A percentile compares a stretch with the other conserved stretches of the same genome.
phyloP scores from a whole-genome alignment of 1,140 invertebrate species.

The Eupristina koningsbergeri region DNA sequence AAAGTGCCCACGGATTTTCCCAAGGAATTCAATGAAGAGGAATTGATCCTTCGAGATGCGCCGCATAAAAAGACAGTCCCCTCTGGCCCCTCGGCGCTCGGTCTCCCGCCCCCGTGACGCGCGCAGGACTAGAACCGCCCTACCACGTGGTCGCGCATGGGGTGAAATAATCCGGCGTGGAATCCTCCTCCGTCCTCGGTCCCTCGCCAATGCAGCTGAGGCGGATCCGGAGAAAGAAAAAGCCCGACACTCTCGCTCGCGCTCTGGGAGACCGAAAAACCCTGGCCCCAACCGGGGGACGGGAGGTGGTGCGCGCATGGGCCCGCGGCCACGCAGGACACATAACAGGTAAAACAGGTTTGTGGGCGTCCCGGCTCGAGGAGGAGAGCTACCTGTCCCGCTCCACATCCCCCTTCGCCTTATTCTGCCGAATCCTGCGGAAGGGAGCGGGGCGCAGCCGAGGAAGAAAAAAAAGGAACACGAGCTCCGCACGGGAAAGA shows the following conservation, averaged over 20 bases:
- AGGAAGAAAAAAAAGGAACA: slow-evolving; percentile 50
- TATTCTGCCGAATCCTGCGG: slow-evolving; percentile 50
- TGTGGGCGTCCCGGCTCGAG: slow-evolving; percentile 66
- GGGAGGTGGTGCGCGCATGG: neutral
- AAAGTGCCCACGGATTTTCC: slow-evolving; percentile 26
- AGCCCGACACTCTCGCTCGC: neutral
- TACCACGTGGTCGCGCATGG: slow-evolving; percentile 21
- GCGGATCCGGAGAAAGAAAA: slow-evolving; percentile 3
- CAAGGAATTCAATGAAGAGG: slow-evolving; percentile 40
- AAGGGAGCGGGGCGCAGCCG: slow-evolving; percentile 53
- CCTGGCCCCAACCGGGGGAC: slow-evolving; percentile 15
- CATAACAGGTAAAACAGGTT: slow-evolving; percentile 72
- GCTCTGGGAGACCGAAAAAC: slow-evolving; percentile 20
- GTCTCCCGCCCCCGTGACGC: too few species aligned
- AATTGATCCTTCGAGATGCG: slow-evolving; percentile 42
- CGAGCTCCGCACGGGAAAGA: slow-evolving; percentile 45
- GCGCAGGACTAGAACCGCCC: too few species aligned
- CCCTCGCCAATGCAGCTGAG: slow-evolving; percentile 4
- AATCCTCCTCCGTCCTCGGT: neutral
- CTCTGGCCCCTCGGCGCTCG: too few species aligned
- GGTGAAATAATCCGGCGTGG: slow-evolving; percentile 40
- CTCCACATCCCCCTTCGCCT: slow-evolving; percentile 52
- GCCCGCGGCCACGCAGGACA: slow-evolving; percentile 54
- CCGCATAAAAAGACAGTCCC: slow-evolving; percentile 13
- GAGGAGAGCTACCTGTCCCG: slow-evolving; percentile 66